Base-by-base conservation (phyloP, 1,140 invertebrate genomes). In the Formica exsecta region DNA sequence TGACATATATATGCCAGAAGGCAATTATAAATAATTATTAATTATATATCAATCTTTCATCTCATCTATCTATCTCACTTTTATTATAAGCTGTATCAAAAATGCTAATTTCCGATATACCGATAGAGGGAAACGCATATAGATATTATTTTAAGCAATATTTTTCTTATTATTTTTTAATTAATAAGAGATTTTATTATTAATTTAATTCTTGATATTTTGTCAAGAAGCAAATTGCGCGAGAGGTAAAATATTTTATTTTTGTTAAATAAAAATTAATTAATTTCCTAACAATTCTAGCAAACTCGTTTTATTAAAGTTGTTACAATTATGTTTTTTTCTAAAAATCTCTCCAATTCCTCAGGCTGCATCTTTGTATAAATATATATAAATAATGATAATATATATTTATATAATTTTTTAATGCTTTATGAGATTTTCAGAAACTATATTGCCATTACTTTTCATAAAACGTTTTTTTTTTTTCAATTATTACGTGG, bases 1-100 rank as follows among this genome's bases (percentile, higher is more conserved):
- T 62, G 41, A 88, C 48, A 59, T 9, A 36, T 36, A 25, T 22
- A 2, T 16, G 22, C 7, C 29, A 6, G 29, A 32, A 61, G 29
- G 29, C 64, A 76, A 76, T 62, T 76, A 76, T 44, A 19, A 86
- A 73, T 57, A 51, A 81, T 80, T 81, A 44, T 41, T 2, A 41
- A 70, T 32, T 4, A 32, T 22, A 19, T 36, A 29, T 2, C 13
- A 13, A 74, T 57, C 32, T 86, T 71, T 16, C 13, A 76, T 48
- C 57, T 11, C 71, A 68, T 38, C 59, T 51, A 59, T 81, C 51
- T 59, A 71, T 71, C 32, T 32, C 36, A 81, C 19, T n/a, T 61
- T 25, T 61, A 13, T 81, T 61, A 61, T 44, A 73, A 81, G 54
- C 51, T 8, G 41, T 44, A 70, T 25, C 19, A 59, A 81, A 6